Evolutionary conservation across 2,888 invertebrate genomes (phyloP).

Genomic region (Mellilla xanthometata): DNA sequence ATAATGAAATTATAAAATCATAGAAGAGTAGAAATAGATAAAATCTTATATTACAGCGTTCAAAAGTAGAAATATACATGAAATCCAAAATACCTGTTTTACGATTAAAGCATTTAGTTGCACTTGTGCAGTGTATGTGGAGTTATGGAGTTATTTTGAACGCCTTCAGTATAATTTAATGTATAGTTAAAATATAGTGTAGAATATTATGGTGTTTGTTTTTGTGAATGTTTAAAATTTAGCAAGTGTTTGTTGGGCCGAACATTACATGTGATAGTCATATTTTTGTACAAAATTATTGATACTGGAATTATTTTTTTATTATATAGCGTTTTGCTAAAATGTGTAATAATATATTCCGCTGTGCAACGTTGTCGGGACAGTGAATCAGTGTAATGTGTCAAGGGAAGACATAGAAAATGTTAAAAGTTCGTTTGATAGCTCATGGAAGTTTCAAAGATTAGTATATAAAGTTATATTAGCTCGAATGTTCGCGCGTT

Average conservation of each 20-base stretch:
- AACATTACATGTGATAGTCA: too few relatives aligned
- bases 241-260: too few relatives aligned
- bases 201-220: constrained; percentile 15
- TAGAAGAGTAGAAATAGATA: constrained; percentile 46
- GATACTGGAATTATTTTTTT: too few relatives aligned
- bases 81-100: constrained; percentile 80
- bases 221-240: too few relatives aligned
- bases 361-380: not conserved
- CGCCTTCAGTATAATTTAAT: constrained; percentile 37
- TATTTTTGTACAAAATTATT: too few relatives aligned
- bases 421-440: constrained; percentile 2
- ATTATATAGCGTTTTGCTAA: too few relatives aligned
- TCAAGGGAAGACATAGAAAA: not conserved
- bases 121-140: constrained; percentile 63
- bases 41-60: constrained; percentile 57
- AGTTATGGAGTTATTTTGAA: constrained; percentile 26
- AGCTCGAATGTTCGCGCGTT: not conserved
- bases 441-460: constrained; percentile 3
- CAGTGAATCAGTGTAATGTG: constrained; percentile 2
- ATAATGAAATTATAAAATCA: constrained; percentile 38
- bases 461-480: not conserved
- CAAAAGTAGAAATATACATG: constrained; percentile 67
- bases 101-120: constrained; percentile 78
- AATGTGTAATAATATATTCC: too few relatives aligned
- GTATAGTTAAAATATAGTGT: constrained; percentile 29